Conservation (phyloP, 2,888 invertebrate genomes). For the Aplocera efformata region DNA sequence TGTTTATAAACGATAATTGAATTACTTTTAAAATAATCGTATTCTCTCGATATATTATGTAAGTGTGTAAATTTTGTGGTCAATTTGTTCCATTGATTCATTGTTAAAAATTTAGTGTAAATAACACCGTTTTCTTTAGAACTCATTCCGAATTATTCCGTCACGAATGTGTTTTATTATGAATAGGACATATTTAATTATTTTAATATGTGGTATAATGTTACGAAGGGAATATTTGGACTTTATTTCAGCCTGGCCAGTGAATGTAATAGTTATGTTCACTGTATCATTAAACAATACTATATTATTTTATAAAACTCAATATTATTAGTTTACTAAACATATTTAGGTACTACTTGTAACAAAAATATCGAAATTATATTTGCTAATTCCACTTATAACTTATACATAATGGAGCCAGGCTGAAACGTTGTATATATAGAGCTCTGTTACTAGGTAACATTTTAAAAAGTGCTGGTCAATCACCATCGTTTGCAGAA, state of each 20-base stretch:
- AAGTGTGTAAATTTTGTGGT: conserved; percentile 21
- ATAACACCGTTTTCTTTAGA: conserved; percentile 27
- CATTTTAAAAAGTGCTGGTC: too few species aligned
- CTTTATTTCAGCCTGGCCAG: background rate
- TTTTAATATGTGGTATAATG: conserved; percentile 32
- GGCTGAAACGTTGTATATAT: too few species aligned
- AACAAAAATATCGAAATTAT: too few species aligned
- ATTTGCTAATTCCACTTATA: too few species aligned
- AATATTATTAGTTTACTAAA: too few species aligned
- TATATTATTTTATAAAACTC: too few species aligned
- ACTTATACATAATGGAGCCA: too few species aligned
- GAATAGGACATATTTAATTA: conserved; percentile 29
- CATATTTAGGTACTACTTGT: too few species aligned
- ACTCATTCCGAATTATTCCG: conserved; percentile 36
- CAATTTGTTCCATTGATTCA: conserved; percentile 27
- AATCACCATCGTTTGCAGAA: too few species aligned
- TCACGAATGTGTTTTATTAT: conserved; percentile 36
- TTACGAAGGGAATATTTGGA: conserved; percentile 31
- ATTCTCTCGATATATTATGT: conserved; percentile 6
- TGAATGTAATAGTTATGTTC: too few species aligned
- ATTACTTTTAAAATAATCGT: conserved; percentile 7
- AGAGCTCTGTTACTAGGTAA: too few species aligned
- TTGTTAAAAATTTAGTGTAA: conserved; percentile 23
- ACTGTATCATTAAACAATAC: too few species aligned
- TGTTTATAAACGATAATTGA: background rate